Evolutionary conservation across 2,797 vertebrate species (phyloP).

Genomic region (Cyprinodon diabolis): DNA sequence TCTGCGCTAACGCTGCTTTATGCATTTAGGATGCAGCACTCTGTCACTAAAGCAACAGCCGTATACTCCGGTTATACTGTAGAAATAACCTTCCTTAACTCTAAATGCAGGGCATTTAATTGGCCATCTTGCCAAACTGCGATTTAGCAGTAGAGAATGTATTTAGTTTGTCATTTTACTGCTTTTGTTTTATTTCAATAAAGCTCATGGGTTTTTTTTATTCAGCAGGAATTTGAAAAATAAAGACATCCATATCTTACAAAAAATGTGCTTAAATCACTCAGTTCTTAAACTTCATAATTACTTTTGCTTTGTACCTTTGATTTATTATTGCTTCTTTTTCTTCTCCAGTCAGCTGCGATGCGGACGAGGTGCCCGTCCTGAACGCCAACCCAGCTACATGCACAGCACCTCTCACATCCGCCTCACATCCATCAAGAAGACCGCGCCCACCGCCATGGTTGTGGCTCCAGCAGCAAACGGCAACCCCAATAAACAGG

Average conservation of each 20-base stretch:
- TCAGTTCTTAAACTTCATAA: neutral
- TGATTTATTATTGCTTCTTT: neutral
- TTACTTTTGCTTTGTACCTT: neutral
- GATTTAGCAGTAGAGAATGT: no score
- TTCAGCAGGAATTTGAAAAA: neutral
- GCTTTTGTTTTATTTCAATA: no score
- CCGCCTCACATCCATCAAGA: conserved; percentile 92
- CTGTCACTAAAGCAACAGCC: no score
- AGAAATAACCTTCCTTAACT: no score
- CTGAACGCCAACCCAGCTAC: conserved; percentile 85
- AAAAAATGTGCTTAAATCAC: neutral
- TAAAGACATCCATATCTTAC: neutral
- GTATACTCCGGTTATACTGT: no score
- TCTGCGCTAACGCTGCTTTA: no score
- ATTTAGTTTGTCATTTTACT: no score
- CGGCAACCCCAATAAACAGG: conserved; percentile 78
- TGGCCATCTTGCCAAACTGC: no score
- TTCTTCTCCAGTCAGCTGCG: conserved; percentile 80
- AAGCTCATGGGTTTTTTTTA: no score
- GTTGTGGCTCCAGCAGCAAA: conserved; percentile 73
- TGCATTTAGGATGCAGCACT: no score
- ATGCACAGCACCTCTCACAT: conserved; percentile 89
- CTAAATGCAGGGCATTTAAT: no score
- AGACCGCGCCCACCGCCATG: conserved; percentile 65
- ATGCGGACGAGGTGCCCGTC: conserved; percentile 75